Base-by-base conservation (phyloP, 2,113 vertebrate species). In the Tylochromis polylepis region DNA sequence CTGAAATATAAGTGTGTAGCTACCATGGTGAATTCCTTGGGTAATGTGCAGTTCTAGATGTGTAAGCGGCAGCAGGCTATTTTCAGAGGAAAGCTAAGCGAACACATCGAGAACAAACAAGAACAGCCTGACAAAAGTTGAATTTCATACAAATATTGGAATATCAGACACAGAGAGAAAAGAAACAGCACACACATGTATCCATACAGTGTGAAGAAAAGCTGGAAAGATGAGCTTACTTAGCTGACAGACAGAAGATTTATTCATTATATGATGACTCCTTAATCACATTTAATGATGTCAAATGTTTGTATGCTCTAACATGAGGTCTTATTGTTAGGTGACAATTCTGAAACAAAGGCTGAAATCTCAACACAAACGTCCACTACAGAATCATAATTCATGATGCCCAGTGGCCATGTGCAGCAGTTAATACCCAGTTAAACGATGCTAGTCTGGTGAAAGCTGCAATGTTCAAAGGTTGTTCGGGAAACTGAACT, bases 341-440 rank as follows among this genome's bases (percentile, higher is more conserved):
- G n/a, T 24, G 8, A 43, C 0, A 1, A 43, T 43, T 27, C 41
- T 46, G 0, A 72, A 72, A 72, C 38, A 27, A 41, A 24, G 0
- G 36, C 36, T 3, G 36, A 70, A 70, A 70, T 70, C 11, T 41
- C 62, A 70, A 24, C 38, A 43, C 38, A 70, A 70, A 70, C n/a
- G 12, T 46, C 22, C 22, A 27, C 22, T 43, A 16, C 62, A 43
- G 65, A 41, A 43, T 70, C 62, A 41, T 20, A 70, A 70, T 70
- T 70, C 36, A 7, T 2, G 0, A 27, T 43, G 65, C 46, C 65
- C 65, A 24, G 65, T 4, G 36, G n/a, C 65, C 14, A 16, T 0
- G 65, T 16, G 38, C 14, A 72, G 65, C 38, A 16, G 14, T 46
- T 46, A 72, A 72, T 72, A 43, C 65, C 38, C 14, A 43, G 22